phyloP scores from a whole-genome alignment of 2,888 invertebrate genomes.

The Eristalinus sepulchralis region DNA sequence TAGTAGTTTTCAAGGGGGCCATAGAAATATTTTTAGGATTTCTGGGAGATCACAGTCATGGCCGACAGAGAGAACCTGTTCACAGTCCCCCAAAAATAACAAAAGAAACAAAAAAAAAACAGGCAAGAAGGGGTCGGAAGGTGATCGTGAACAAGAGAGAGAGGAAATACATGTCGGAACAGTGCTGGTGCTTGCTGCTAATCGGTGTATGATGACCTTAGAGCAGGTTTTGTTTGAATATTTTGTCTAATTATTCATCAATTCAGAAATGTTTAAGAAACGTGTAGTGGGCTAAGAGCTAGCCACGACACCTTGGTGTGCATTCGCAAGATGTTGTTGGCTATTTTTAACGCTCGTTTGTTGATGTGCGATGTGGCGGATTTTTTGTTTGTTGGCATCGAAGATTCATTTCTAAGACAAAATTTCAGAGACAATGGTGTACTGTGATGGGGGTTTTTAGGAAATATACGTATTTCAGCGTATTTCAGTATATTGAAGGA shows the following conservation, averaged over 20 bases:
- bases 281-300: slow-evolving; percentile 31
- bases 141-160: neutral
- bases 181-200: neutral
- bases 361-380: neutral
- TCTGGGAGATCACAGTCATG: slow-evolving; percentile 69
- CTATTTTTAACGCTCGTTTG: neutral
- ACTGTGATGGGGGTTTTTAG: too few relatives aligned
- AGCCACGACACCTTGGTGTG: slow-evolving; percentile 37
- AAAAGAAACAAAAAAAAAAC: neutral
- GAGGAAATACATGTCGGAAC: slow-evolving; percentile 9
- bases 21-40: slow-evolving; percentile 33
- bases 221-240: slow-evolving; percentile 15
- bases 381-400: too few relatives aligned
- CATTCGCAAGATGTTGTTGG: slow-evolving; percentile 32
- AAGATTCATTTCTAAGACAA: too few relatives aligned
- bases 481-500: too few relatives aligned
- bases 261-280: slow-evolving; percentile 48
- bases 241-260: slow-evolving; percentile 40
- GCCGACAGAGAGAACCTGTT: slow-evolving; percentile 43
- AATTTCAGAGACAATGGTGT: too few relatives aligned
- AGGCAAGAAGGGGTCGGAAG: neutral
- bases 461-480: too few relatives aligned
- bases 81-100: neutral
- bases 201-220: slow-evolving; percentile 58
- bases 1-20: neutral